Base-by-base conservation (phyloP, 2,797 vertebrate genomes). In the Anguilla megastoma region DNA sequence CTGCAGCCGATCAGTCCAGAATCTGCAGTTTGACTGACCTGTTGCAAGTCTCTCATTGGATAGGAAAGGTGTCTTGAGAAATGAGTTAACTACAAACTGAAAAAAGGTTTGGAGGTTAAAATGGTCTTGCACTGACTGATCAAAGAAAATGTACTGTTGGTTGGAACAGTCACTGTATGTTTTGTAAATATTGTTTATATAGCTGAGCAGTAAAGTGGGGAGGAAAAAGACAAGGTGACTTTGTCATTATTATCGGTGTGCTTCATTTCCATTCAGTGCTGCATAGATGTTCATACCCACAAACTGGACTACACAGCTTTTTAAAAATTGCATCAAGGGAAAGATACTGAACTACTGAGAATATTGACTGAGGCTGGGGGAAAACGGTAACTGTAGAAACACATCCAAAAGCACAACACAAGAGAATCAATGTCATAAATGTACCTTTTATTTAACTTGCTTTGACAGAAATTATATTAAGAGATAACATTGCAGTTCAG, bases 161-260 rank as follows among this genome's bases (percentile, higher is more conserved):
- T 88, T 50, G 45, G 63, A 74, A 54, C n/a, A 66, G 82, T 86
- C 86, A 89, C 91, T 94, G 91, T 93, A 93, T 93, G 90, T 93
- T 94, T 94, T 96, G 94, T 95, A 95, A 94, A 95, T 95, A 95
- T 85, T 56, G 85, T 95, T 93, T 95, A 94, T 95, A 93, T 95
- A 94, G 88, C 90, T 91, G 92, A 69, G 91, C 91, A 95, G 92
- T 94, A 94, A 95, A 95, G 92, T 69, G 85, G 85, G 12, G 66
- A 52, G 9, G 63, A 76, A 58, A 87, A 91, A 82, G 84, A 56
- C 80, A 56, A 74, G 16, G 56, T 84, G 76, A 88, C 24, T n/a
- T 66, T 45, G 83, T 86, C 86, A 88, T 88, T 84, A 14, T 84
- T 84, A 2, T 8, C 2, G 33, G 41, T 48, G 33, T 45, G 71